Evolutionary conservation across 1,140 invertebrate genomes (phyloP).

Genomic region (Brachystomella parvula): DNA sequence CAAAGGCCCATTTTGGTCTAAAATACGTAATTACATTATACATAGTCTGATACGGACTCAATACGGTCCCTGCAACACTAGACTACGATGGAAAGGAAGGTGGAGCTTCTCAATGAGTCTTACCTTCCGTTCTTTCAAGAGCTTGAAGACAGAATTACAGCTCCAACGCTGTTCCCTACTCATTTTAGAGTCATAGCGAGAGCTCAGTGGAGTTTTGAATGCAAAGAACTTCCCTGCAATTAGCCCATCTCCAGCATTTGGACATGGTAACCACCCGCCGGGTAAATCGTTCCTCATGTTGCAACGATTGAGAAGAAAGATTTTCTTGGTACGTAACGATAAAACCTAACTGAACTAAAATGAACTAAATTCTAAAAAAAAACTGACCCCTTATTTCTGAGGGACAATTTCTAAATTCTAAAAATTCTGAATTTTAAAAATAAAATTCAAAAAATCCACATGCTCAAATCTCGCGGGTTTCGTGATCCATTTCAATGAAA

Average conservation of each 20-base stretch:
- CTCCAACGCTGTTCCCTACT: background rate
- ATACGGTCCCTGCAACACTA: background rate
- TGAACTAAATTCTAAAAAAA: too few relatives aligned
- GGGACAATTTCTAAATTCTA: too few relatives aligned
- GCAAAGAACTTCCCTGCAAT: slow-evolving; percentile 75
- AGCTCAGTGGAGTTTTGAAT: slow-evolving; percentile 83
- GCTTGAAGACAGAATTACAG: background rate
- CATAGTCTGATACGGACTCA: background rate
- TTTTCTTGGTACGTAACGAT: too few relatives aligned
- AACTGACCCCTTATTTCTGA: too few relatives aligned
- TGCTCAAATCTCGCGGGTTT: too few relatives aligned
- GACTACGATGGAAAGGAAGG: background rate
- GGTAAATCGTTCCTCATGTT: slow-evolving; percentile 11
- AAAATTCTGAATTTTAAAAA: too few relatives aligned
- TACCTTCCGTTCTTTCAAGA: slow-evolving; percentile 3
- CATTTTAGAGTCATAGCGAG: slow-evolving; percentile 53
- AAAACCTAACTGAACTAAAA: too few relatives aligned
- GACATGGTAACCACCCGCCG: slow-evolving; percentile 74
- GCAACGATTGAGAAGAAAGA: too few relatives aligned
- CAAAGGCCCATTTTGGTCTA: slow-evolving; percentile 84
- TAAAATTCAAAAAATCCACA: too few relatives aligned
- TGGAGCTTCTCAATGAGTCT: too few relatives aligned
- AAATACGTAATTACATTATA: background rate
- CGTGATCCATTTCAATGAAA: too few relatives aligned
- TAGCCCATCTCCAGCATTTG: slow-evolving; percentile 64